phyloP scores from a whole-genome alignment of 2,797 vertebrate genomes.

The Macropodus opercularis region DNA sequence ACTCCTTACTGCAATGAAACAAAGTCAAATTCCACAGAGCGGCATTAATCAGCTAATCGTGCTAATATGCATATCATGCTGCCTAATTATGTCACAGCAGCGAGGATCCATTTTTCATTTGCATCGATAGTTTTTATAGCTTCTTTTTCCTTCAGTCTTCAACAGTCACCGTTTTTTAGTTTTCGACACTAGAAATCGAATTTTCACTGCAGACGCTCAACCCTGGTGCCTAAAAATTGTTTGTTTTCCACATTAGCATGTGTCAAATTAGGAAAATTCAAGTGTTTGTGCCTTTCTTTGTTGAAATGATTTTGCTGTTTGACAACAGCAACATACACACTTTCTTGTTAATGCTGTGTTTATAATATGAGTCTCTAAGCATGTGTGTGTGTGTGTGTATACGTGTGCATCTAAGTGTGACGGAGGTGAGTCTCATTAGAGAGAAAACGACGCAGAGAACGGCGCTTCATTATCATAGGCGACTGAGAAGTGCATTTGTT shows the following conservation, averaged over 20 bases:
- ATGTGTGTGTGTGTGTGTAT: slow-evolving; percentile 12
- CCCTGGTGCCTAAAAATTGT: not conserved
- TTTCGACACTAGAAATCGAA: not conserved
- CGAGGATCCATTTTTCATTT: slow-evolving; percentile 30
- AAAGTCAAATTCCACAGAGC: slow-evolving; percentile 38
- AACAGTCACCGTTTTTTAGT: not conserved
- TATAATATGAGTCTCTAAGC: slow-evolving; percentile 8
- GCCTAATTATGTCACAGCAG: slow-evolving; percentile 31
- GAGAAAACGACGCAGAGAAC: slow-evolving; percentile 29
- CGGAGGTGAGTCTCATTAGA: slow-evolving; percentile 68
- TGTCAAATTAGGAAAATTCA: not conserved
- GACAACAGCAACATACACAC: slow-evolving; percentile 16
- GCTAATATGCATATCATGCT: slow-evolving; percentile 43
- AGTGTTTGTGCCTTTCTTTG: slow-evolving; percentile 20
- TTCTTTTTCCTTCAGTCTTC: not conserved
- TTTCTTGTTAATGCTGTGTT: slow-evolving; percentile 27
- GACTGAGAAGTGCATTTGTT: slow-evolving; percentile 45
- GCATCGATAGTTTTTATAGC: not conserved
- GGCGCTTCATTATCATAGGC: slow-evolving; percentile 60
- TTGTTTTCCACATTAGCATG: not conserved
- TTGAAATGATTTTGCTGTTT: slow-evolving; percentile 3
- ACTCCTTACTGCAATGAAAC: slow-evolving; percentile 44
- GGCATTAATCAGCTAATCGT: slow-evolving; percentile 47
- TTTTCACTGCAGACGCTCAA: not conserved
- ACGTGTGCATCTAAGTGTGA: slow-evolving; percentile 35